phyloP scores from a whole-genome alignment of 2,888 invertebrate species.

The Chromoteleia sp. region DNA sequence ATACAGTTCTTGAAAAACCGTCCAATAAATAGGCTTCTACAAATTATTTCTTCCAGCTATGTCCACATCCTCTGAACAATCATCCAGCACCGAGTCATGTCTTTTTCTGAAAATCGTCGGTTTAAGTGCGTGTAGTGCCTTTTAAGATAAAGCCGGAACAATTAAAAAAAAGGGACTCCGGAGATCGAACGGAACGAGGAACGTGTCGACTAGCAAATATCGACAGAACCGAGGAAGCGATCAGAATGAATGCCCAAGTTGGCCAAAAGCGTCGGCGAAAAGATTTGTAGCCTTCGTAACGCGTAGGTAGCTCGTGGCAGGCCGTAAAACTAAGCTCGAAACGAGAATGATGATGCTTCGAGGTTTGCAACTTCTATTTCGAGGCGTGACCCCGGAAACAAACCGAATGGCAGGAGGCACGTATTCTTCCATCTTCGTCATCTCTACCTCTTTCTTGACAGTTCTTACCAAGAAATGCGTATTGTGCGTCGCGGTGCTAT shows the following conservation, averaged over 20 bases:
- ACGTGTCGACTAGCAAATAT: conserved; percentile 67
- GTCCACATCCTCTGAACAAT: conserved; percentile 26
- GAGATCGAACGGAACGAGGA: conserved; percentile 35
- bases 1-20: background rate
- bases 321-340: conserved; percentile 80
- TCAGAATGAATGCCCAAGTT: conserved; percentile 66
- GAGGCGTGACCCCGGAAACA: conserved; percentile 83
- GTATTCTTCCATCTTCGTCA: conserved; percentile 69
- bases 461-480: conserved; percentile 72
- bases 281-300: conserved; percentile 73
- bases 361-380: conserved; percentile 81
- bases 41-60: conserved; percentile 1
- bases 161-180: conserved; percentile 47
- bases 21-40: conserved; percentile 3
- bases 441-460: conserved; percentile 57
- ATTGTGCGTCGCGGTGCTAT: conserved; percentile 75
- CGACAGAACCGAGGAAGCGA: conserved; percentile 67
- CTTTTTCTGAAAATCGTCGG: conserved; percentile 43
- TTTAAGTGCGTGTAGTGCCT: conserved; percentile 39
- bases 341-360: conserved; percentile 79
- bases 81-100: conserved; percentile 14
- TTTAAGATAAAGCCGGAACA: conserved; percentile 59
- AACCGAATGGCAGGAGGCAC: conserved; percentile 75
- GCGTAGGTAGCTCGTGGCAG: conserved; percentile 80
- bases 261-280: conserved; percentile 70